Percentiles rank a stretch among this genome's conserved stretches.
Conservation (phyloP, 2,888 invertebrate species). For the Polia nebulosa region DNA sequence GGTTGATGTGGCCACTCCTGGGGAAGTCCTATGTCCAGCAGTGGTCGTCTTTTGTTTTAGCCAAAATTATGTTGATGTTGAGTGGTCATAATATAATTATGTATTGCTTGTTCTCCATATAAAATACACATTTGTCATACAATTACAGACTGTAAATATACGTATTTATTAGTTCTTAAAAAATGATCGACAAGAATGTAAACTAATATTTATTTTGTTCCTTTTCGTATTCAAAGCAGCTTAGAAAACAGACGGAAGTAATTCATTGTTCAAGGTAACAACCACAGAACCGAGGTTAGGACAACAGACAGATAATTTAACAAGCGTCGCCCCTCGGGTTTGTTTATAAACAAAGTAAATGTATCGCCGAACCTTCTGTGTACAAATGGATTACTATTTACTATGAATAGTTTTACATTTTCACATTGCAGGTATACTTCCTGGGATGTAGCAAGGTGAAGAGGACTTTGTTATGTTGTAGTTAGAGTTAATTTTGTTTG, state of each 20-base stretch:
- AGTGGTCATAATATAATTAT: too few relatives aligned
- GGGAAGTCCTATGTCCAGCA: too few relatives aligned
- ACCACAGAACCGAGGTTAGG: constrained; percentile 32
- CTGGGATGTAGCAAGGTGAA: constrained; percentile 33
- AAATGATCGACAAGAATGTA: too few relatives aligned
- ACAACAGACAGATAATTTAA: constrained; percentile 56
- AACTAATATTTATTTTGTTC: too few relatives aligned
- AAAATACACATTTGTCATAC: too few relatives aligned
- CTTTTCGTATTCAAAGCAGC: constrained; percentile 27
- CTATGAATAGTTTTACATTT: constrained; percentile 57
- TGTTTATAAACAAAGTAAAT: constrained; percentile 70
- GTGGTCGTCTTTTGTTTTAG: too few relatives aligned
- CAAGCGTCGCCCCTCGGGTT: constrained; percentile 52
- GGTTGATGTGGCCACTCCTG: too few relatives aligned
- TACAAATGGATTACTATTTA: constrained; percentile 52
- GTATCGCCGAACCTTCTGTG: constrained; percentile 62
- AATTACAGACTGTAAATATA: too few relatives aligned
- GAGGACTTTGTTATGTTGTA: background rate
- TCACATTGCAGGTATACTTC: background rate
- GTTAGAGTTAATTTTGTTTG: constrained; percentile 14
- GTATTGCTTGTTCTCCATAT: too few relatives aligned
- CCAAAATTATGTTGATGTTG: too few relatives aligned
- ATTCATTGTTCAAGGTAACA: constrained; percentile 26
- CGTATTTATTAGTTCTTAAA: too few relatives aligned
- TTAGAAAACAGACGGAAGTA: constrained; percentile 22